Percentiles rank a stretch among this genome's conserved stretches.
Conservation (phyloP, 2,797 vertebrate genomes). For the Hippopotamyrus pictus region DNA sequence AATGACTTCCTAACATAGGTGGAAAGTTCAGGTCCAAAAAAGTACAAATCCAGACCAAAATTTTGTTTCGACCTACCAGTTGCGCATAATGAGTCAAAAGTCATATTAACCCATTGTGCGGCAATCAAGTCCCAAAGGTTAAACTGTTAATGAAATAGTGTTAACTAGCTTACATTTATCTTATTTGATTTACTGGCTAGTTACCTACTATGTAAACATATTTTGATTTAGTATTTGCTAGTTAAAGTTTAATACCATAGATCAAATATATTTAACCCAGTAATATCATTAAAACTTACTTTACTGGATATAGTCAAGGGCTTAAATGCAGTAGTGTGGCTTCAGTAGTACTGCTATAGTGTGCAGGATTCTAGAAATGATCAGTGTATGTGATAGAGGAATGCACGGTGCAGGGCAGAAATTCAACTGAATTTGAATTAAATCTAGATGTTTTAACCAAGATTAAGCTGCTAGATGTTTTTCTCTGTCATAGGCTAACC, state of each 20-base stretch:
- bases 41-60: not conserved
- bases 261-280: too few species aligned
- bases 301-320: too few species aligned
- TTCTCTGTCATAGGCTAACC: not conserved
- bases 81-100: too few species aligned
- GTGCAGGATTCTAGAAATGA: not conserved
- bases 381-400: not conserved
- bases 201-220: too few species aligned
- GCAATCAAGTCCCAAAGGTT: too few species aligned
- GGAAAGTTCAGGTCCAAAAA: not conserved
- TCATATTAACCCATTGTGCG: too few species aligned
- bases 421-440: not conserved
- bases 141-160: too few species aligned
- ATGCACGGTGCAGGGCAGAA: not conserved
- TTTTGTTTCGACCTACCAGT: not conserved
- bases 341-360: not conserved
- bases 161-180: too few species aligned
- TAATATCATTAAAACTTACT: too few species aligned
- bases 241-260: too few species aligned
- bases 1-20: not conserved
- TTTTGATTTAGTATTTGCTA: too few species aligned
- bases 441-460: not conserved
- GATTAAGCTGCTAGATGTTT: not conserved
- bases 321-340: not conserved
- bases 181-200: too few species aligned